Base-by-base conservation (phyloP, 2,113 vertebrate species). In the Micromys minutus region DNA sequence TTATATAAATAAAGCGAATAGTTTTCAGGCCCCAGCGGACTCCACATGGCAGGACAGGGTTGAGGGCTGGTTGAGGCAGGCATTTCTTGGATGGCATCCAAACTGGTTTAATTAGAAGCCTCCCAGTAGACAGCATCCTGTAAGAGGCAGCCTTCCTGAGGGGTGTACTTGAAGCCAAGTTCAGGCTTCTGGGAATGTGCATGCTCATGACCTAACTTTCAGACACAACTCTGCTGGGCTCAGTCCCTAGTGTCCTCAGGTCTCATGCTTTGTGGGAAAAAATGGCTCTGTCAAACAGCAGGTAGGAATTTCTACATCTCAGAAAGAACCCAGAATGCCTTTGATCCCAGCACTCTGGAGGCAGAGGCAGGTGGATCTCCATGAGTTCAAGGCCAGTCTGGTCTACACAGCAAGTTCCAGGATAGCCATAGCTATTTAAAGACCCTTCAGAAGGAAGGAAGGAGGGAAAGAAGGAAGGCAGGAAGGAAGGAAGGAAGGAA, bases 241-340 rank as follows among this genome's bases (percentile, higher is more conserved):
- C 45, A 2, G 24, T 8, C 19, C 88, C 50, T n/a, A 0, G 5
- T 0, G 0, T 59, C 19, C 31, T 17, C 29, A 47, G 26, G 1
- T 13, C 80, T 65, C 57, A 11, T 22, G 17, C 13, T 22, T 5
- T 59, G 12, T 52, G 19, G 31, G 59, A 34, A 34, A 69, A 85
- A 52, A 34, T 39, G 52, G 0, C 15, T 74, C 34, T 79, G 69
- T 21, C 13, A 59, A 47, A 65, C n/a, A 26, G 42, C 26, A 71
- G 45, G 21, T 65, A 11, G 39, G 52, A 65, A 8, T 55, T 81
- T 57, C 42, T 24, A 24, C n/a, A 39, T 90, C 57, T 47, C 22
- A 76, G 69, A 69, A 75, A 36, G 69, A 80, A 47, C n/a, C 72
- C 15, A 57, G 9, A 7, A 0, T 1, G n/a, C 0, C 4, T 0